These are phyloP conservation scores for Drosophila simulans DNA, from an alignment of 1,140 invertebrate genomes.

Conservation along the genomic window DNA sequence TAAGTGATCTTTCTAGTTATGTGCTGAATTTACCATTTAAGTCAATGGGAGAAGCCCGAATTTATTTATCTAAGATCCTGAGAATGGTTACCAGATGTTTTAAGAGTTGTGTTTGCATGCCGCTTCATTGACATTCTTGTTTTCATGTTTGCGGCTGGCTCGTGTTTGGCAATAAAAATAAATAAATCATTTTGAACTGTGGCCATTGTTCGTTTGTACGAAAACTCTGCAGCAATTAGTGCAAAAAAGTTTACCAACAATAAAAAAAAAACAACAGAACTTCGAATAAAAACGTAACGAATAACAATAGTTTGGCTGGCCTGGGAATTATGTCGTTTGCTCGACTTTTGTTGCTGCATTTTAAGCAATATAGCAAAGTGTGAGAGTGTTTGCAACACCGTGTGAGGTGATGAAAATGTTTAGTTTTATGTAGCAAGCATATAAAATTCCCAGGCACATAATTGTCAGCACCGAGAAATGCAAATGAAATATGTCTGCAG, in stretches of 20 bases:
- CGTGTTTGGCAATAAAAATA: constrained; percentile 61
- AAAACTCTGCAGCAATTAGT: constrained; percentile 62
- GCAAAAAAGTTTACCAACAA: constrained; percentile 65
- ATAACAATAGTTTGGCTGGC: constrained; percentile 28
- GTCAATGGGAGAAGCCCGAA: neutral
- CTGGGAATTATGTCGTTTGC: constrained; percentile 71
- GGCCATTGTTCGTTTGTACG: constrained; percentile 32
- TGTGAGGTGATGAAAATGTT: constrained; percentile 7
- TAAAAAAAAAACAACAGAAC: constrained; percentile 56
- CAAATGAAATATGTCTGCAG: neutral
- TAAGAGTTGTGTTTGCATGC: neutral
- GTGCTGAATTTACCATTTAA: neutral
- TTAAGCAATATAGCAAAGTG: constrained; percentile 18
- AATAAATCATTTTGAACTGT: constrained; percentile 61
- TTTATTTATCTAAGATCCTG: neutral
- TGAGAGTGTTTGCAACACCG: constrained; percentile 46
- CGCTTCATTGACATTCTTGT: constrained; percentile 30
- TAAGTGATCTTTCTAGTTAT: constrained; percentile 4
- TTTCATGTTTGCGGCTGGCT: constrained; percentile 27
- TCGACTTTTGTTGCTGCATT: constrained; percentile 53
- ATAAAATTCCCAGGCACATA: constrained; percentile 6
- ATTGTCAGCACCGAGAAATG: neutral
- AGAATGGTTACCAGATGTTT: constrained; percentile 3
- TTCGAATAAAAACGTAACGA: constrained; percentile 17
- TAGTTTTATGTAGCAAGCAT: constrained; percentile 12